Conservation (phyloP, 2,888 invertebrate species). For the Hypomecis punctinalis region DNA sequence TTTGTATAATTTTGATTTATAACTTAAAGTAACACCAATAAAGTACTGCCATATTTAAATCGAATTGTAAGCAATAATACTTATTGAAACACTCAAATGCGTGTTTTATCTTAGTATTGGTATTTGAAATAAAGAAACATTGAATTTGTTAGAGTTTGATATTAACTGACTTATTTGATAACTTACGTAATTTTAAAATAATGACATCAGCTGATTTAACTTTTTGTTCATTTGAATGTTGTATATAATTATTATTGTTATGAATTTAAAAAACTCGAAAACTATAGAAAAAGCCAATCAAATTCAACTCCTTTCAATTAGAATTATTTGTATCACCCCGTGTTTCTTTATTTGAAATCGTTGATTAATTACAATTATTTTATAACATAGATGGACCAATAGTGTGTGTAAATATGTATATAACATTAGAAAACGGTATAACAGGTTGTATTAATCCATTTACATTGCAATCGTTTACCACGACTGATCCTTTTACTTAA, state of each 20-base stretch:
- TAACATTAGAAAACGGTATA: slow-evolving; percentile 70
- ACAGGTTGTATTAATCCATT: slow-evolving; percentile 68
- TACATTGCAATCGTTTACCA: slow-evolving; percentile 49
- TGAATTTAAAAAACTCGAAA: too few relatives aligned
- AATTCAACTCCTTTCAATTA: too few relatives aligned
- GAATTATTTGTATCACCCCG: background rate
- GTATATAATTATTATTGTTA: too few relatives aligned
- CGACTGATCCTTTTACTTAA: slow-evolving; percentile 55
- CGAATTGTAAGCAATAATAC: slow-evolving; percentile 60
- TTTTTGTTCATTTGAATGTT: too few relatives aligned
- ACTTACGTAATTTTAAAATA: too few relatives aligned
- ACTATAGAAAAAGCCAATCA: too few relatives aligned
- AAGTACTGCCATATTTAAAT: slow-evolving; percentile 53
- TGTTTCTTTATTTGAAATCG: slow-evolving; percentile 35
- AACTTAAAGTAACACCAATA: slow-evolving; percentile 57
- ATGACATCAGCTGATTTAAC: too few relatives aligned
- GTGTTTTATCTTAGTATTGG: slow-evolving; percentile 7
- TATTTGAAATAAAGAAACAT: slow-evolving; percentile 35
- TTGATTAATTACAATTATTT: slow-evolving; percentile 50
- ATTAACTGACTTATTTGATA: background rate
- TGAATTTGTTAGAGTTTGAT: background rate
- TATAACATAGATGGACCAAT: slow-evolving; percentile 82
- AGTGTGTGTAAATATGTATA: slow-evolving; percentile 82
- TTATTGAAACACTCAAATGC: slow-evolving; percentile 43
- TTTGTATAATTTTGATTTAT: slow-evolving; percentile 16